Base-by-base conservation (phyloP, 2,113 vertebrate species). In the Hippocampus abdominalis region DNA sequence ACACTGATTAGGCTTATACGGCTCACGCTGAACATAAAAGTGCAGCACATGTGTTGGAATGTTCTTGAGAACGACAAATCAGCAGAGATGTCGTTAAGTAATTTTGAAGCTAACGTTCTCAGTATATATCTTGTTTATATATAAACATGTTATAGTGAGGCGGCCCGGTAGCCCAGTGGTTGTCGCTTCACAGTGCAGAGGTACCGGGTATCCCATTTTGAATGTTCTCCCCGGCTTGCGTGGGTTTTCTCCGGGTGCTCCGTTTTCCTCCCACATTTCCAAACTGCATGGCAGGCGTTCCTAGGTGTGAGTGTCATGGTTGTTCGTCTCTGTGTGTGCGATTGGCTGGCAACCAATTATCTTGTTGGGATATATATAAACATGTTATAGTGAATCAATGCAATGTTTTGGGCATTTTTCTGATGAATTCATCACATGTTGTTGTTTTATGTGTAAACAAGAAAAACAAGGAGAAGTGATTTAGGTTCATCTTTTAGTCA, bases 1-100 rank as follows among this genome's bases (percentile, higher is more conserved):
- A 72, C 78, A 71, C 39, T 32, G 20, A 72, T 77, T 1, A 72
- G 54, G 1, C 15, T 46, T 57, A 5, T 27, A 56, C 72, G 36
- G 71, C 67, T 63, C 27, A 16, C 12, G 13, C 13, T 44, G 71
- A 4, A 64, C 61, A 71, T 49, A 0, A 75, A 75, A 75, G 48
- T 49, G 11, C n/a, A 23, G 21, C 12, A 23, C 11, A 32, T 32
- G 32, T 36, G 5, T 36, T 54, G 16, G 15, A 48, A 8, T 49
- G 46, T 1, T n/a, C 8, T 53, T 53, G 8, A 53, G 20, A n/a
- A 9, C 51, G 10, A 54, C 8, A 54, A 23, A 54, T 59, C 57
- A 18, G 13, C 23, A 59, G 57, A 29, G 57, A 59, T 54, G 9
- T 23, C n/a, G 21, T 54, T 54, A 49, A 16, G 0, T 54, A 11